Evolutionary conservation across 1,140 invertebrate species (phyloP).

Genomic region (Pachyrhynchus sulphureomaculatus): DNA sequence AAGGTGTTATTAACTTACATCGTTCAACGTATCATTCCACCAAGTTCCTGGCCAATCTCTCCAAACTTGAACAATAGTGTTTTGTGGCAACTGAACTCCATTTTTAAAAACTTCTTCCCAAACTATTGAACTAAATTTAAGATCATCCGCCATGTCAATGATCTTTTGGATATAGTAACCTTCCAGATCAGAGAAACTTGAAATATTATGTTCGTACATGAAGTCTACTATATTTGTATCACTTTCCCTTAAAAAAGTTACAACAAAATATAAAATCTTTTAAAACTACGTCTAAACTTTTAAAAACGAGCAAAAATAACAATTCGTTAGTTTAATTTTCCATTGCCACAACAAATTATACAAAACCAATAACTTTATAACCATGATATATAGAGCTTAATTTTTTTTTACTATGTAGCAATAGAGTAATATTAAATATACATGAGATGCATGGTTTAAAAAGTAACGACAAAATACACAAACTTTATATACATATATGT

Average conservation of each 20-base stretch:
- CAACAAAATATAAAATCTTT: too few relatives aligned
- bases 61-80: conserved; percentile 76
- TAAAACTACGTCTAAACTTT: too few relatives aligned
- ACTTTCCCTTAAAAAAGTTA: conserved; percentile 60
- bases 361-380: too few relatives aligned
- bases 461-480: too few relatives aligned
- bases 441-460: too few relatives aligned
- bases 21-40: neutral
- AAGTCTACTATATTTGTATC: conserved; percentile 73
- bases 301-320: too few relatives aligned
- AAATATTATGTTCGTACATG: conserved; percentile 66
- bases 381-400: too few relatives aligned
- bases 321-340: too few relatives aligned
- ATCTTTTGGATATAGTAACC: conserved; percentile 68
- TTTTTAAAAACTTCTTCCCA: conserved; percentile 94
- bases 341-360: too few relatives aligned
- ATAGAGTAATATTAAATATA: too few relatives aligned
- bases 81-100: conserved; percentile 61
- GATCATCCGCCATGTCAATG: conserved; percentile 55
- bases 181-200: conserved; percentile 63
- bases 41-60: conserved; percentile 42
- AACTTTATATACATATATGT: too few relatives aligned
- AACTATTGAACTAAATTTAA: conserved; percentile 66
- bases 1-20: neutral
- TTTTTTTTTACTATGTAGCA: too few relatives aligned